phyloP scores from a whole-genome alignment of 2,797 vertebrate species.

The Dryobates pubescens region DNA sequence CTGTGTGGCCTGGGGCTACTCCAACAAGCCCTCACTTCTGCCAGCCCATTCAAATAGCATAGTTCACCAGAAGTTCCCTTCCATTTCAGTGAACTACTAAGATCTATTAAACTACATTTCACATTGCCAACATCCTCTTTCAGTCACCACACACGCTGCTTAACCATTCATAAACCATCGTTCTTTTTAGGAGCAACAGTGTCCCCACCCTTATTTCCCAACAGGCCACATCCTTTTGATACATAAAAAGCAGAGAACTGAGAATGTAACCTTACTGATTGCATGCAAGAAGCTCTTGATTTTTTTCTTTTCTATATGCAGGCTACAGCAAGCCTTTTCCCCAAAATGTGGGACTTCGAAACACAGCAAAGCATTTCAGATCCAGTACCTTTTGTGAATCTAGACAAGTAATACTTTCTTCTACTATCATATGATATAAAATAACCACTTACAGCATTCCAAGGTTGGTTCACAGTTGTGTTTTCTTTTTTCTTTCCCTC shows the following conservation, averaged over 20 bases:
- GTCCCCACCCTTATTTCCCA: background rate
- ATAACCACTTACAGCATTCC: constrained; percentile 32
- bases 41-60: background rate
- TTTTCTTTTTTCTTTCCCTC: constrained; percentile 7
- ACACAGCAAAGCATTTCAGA: background rate
- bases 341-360: background rate
- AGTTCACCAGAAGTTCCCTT: background rate
- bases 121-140: background rate
- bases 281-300: background rate
- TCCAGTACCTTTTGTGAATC: background rate
- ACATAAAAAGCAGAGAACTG: background rate
- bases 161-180: background rate
- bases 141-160: accelerated
- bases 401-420: background rate
- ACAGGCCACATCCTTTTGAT: background rate
- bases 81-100: background rate
- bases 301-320: background rate
- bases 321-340: background rate
- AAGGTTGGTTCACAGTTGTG: background rate
- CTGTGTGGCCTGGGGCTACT: no score
- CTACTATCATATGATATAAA: background rate
- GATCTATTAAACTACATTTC: background rate
- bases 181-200: background rate
- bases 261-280: background rate
- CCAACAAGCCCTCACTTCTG: background rate